These are phyloP conservation scores for Nansenia antarctica DNA, from an alignment of 2,113 vertebrate species.

Conservation along the genomic window DNA sequence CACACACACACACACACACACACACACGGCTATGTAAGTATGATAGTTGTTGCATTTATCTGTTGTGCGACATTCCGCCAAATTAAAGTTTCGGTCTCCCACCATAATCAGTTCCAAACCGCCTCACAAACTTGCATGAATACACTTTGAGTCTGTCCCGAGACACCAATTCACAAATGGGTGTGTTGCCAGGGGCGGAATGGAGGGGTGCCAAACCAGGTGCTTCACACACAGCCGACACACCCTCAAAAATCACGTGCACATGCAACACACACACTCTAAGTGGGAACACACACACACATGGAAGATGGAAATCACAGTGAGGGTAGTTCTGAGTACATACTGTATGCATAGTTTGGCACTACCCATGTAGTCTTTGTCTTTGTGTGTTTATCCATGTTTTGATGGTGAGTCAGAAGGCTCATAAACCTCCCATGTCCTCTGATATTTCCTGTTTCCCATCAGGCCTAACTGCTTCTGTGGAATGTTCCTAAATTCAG, in stretches of 20 bases:
- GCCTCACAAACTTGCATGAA: neutral
- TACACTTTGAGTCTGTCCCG: neutral
- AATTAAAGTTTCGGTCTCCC: neutral
- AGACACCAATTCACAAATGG: neutral
- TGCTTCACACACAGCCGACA: neutral
- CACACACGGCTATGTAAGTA: too few species aligned
- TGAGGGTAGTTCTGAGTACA: neutral
- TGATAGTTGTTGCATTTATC: too few species aligned
- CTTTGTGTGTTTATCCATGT: neutral
- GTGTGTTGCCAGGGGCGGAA: neutral
- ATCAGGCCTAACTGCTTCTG: neutral
- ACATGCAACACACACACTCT: too few species aligned
- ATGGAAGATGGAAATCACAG: neutral
- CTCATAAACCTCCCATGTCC: neutral
- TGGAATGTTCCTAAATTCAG: too few species aligned
- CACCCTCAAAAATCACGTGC: neutral
- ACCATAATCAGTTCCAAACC: neutral
- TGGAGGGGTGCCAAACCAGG: slow-evolving; percentile 4
- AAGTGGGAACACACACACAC: neutral
- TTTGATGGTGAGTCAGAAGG: neutral
- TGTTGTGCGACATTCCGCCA: neutral
- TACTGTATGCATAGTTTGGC: neutral
- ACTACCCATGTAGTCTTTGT: neutral
- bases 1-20: too few species aligned
- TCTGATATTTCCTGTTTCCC: slow-evolving; percentile 1